phyloP scores from a whole-genome alignment of 2,888 invertebrate species.

The Scaptomyza polygonia region DNA sequence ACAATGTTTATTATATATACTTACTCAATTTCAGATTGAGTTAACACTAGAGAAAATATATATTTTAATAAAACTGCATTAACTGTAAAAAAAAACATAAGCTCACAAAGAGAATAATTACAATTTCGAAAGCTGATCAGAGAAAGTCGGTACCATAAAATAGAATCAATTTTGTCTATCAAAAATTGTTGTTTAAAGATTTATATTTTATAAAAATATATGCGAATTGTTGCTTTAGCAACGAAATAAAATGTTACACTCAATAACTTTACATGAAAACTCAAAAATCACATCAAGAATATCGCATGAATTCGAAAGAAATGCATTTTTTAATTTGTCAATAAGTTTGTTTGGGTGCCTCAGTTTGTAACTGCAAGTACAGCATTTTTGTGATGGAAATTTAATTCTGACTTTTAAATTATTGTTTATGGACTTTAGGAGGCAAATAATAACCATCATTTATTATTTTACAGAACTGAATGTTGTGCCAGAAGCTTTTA shows the following conservation, averaged over 20 bases:
- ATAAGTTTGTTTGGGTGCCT: background rate
- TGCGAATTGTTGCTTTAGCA: background rate
- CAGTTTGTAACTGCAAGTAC: no score
- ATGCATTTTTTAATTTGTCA: background rate
- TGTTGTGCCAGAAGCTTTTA: background rate
- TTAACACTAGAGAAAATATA: slow-evolving; percentile 15
- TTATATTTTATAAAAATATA: background rate
- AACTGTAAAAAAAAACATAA: slow-evolving; percentile 25
- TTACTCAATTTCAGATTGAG: slow-evolving; percentile 42
- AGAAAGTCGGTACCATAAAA: background rate
- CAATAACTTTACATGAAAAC: background rate
- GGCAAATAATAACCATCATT: background rate
- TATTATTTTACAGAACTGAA: background rate
- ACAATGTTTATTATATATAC: slow-evolving; percentile 27
- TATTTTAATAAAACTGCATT: slow-evolving; percentile 29
- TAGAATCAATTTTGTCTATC: background rate
- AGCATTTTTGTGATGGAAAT: background rate
- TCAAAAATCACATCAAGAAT: background rate
- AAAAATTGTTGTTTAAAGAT: background rate
- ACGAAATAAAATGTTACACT: background rate
- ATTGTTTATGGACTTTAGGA: background rate
- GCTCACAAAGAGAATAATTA: slow-evolving; percentile 10
- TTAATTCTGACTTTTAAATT: background rate
- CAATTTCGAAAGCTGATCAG: background rate
- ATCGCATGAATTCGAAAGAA: background rate